A percentile compares a stretch with the other conserved stretches of the same genome.
These are phyloP conservation scores for Myotis findleyi DNA, from an alignment of 2,797 vertebrate genomes.

Conservation along the genomic window DNA sequence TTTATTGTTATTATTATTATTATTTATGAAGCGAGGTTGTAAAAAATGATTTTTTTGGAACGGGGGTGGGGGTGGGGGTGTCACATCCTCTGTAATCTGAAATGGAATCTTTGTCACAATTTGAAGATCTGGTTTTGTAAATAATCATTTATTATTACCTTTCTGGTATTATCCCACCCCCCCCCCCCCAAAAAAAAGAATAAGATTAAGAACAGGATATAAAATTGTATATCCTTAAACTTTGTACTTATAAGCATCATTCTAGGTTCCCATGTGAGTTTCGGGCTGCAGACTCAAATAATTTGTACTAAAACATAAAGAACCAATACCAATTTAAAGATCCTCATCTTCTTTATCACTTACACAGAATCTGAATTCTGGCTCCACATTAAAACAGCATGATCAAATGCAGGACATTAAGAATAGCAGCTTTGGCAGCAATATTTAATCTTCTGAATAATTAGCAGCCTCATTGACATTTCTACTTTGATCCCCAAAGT, in stretches of 20 bases:
- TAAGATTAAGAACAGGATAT: neutral
- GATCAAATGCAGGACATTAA: neutral
- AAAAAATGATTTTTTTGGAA: neutral
- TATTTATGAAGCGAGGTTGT: slow-evolving; percentile 18
- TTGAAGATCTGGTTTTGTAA: slow-evolving; percentile 36
- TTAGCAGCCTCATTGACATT: slow-evolving; percentile 50
- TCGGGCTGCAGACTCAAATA: neutral
- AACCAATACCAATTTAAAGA: neutral
- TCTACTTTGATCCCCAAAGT: slow-evolving; percentile 51
- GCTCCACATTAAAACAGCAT: neutral
- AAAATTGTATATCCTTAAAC: neutral
- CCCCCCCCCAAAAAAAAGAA: neutral
- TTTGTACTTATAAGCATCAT: neutral
- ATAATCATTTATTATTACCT: neutral
- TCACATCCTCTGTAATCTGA: neutral
- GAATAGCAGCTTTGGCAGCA: neutral
- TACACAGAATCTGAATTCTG: neutral
- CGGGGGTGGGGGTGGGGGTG: too few species aligned
- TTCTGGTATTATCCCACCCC: neutral
- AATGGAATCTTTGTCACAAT: slow-evolving; percentile 13
- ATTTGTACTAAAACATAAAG: neutral
- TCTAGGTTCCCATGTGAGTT: neutral
- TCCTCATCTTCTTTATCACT: neutral
- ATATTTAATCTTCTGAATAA: slow-evolving; percentile 58
- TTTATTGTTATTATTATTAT: neutral